Evolutionary conservation across 2,797 vertebrate genomes (phyloP).

Genomic region (Lepus oiostolus): DNA sequence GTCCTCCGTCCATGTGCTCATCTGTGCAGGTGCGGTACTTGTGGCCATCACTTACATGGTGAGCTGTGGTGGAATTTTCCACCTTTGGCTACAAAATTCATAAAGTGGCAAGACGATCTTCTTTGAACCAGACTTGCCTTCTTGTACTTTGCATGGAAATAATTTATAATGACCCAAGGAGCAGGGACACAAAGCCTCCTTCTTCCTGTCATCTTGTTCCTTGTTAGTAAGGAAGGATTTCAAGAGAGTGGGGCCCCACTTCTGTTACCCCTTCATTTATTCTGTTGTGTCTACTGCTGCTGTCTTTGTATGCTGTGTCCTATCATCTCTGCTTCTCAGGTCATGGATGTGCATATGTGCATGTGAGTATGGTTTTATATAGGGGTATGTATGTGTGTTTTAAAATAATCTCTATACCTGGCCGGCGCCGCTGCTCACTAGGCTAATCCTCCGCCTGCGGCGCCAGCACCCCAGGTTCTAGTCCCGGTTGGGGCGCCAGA

Average conservation of each 20-base stretch:
- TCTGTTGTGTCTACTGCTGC: background rate
- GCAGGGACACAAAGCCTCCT: background rate
- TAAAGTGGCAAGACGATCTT: background rate
- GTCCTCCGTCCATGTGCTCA: background rate
- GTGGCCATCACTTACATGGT: background rate
- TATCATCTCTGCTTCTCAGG: background rate
- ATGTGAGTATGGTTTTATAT: background rate
- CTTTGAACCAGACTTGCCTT: background rate
- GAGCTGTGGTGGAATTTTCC: background rate
- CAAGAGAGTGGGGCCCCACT: background rate
- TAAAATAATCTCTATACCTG: background rate
- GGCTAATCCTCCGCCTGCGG: no score
- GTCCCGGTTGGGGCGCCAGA: no score
- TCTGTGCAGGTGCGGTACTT: background rate
- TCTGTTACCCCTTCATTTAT: no score
- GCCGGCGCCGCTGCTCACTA: no score
- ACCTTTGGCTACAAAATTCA: constrained; percentile 32
- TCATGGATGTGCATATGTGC: background rate
- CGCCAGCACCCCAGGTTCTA: no score
- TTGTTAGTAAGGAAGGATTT: background rate
- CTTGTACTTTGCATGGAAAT: background rate
- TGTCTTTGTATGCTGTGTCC: background rate
- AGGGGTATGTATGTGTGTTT: background rate
- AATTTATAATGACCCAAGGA: background rate
- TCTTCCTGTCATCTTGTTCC: background rate